Conservation (phyloP, 2,797 vertebrate genomes). For the Neopelma chrysocephalum region DNA sequence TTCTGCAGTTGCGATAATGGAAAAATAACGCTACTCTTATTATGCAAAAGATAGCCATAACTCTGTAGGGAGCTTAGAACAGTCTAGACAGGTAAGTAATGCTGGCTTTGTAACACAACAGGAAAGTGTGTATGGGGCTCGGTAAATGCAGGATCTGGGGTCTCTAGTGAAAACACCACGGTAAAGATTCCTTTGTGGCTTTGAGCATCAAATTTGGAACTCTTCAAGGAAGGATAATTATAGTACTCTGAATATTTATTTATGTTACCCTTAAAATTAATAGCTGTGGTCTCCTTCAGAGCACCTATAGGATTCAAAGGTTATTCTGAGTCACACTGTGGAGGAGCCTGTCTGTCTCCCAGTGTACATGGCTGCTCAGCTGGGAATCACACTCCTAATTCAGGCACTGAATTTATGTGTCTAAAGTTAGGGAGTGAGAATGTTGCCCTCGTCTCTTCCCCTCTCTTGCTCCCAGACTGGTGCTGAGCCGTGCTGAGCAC, state of each 20-base stretch:
- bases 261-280: not conserved
- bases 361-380: fast-evolving
- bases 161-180: not conserved
- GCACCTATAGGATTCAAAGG: not conserved
- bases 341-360: not conserved
- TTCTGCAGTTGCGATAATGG: not conserved
- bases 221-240: not conserved
- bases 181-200: not conserved
- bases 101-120: not conserved
- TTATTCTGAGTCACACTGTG: fast-evolving
- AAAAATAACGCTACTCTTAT: not conserved
- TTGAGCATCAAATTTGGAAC: fast-evolving
- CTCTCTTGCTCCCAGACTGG: fast-evolving
- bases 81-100: not conserved
- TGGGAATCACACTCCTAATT: not conserved
- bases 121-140: no score
- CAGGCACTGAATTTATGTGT: not conserved
- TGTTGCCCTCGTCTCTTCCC: fast-evolving
- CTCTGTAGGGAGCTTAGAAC: not conserved
- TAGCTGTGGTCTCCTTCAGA: not conserved
- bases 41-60: not conserved
- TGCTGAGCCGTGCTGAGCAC: not conserved
- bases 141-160: not conserved
- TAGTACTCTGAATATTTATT: not conserved
- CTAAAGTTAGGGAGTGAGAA: not conserved